These are phyloP conservation scores for Gallinago paraguaiae DNA, from an alignment of 2,113 vertebrate species.

Conservation along the genomic window DNA sequence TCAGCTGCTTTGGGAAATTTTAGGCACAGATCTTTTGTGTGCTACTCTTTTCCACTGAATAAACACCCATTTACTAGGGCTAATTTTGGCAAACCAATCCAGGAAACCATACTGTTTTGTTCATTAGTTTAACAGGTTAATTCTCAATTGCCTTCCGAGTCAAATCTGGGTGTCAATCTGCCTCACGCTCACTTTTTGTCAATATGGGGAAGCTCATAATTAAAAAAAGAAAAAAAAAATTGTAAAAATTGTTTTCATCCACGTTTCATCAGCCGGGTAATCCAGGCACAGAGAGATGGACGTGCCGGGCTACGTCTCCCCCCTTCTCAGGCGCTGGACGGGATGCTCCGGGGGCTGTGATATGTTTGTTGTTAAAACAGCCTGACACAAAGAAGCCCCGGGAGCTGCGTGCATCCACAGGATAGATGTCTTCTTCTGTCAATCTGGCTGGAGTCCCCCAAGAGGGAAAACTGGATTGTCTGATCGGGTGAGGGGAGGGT, in stretches of 20 bases:
- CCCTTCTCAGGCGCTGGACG: neutral
- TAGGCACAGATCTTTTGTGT: neutral
- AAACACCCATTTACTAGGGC: neutral
- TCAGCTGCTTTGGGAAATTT: neutral
- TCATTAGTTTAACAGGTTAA: neutral
- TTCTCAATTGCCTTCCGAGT: neutral
- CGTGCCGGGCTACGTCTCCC: neutral
- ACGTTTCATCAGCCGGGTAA: neutral
- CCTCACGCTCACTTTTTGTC: neutral
- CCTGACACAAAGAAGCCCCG: conserved; percentile 45
- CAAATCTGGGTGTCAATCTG: neutral
- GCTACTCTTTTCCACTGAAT: neutral
- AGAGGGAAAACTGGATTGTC: conserved; percentile 4
- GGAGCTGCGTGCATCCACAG: conserved; percentile 48
- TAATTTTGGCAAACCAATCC: neutral
- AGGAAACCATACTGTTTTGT: neutral
- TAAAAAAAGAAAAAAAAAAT: neutral
- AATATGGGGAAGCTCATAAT: neutral
- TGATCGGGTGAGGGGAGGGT: neutral
- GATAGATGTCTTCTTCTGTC: conserved; percentile 51
- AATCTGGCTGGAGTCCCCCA: conserved; percentile 13
- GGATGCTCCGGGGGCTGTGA: conserved; percentile 32
- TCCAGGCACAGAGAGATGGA: neutral
- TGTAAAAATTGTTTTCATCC: neutral
- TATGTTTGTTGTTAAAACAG: conserved; percentile 54